phyloP scores from a whole-genome alignment of 2,888 invertebrate species.

The Pyralis farinalis region DNA sequence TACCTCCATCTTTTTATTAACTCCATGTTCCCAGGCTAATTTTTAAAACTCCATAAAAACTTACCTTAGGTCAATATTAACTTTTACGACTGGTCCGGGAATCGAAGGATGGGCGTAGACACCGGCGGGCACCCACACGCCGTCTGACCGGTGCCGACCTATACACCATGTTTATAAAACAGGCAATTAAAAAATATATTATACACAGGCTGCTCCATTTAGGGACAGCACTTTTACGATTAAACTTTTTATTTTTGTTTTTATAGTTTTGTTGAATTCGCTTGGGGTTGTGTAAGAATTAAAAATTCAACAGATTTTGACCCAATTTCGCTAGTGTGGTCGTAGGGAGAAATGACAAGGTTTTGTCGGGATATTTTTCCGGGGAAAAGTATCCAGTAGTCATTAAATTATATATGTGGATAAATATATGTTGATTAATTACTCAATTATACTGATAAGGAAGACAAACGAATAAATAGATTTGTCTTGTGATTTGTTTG shows the following conservation, averaged over 20 bases:
- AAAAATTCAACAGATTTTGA: too few relatives aligned
- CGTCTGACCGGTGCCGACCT: conserved; percentile 37
- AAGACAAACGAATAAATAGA: too few relatives aligned
- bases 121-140: conserved; percentile 48
- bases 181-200: conserved; percentile 43
- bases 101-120: conserved; percentile 34
- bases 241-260: conserved; percentile 15
- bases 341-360: too few relatives aligned
- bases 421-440: too few relatives aligned
- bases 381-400: too few relatives aligned
- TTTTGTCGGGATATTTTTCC: too few relatives aligned
- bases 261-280: conserved; percentile 4
- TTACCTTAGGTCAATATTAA: conserved; percentile 13
- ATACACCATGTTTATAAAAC: conserved; percentile 54
- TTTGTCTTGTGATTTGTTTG: too few relatives aligned
- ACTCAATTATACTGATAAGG: too few relatives aligned
- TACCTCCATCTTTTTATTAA: background rate
- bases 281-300: too few relatives aligned
- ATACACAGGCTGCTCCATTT: conserved; percentile 36
- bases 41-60: background rate
- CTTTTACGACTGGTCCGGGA: conserved; percentile 19
- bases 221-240: conserved; percentile 5
- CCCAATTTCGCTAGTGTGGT: too few relatives aligned
- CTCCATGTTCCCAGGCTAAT: background rate
- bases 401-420: too few relatives aligned